Base-by-base conservation (phyloP, 2,888 invertebrate genomes). In the Thysanoteuthis rhombus region DNA sequence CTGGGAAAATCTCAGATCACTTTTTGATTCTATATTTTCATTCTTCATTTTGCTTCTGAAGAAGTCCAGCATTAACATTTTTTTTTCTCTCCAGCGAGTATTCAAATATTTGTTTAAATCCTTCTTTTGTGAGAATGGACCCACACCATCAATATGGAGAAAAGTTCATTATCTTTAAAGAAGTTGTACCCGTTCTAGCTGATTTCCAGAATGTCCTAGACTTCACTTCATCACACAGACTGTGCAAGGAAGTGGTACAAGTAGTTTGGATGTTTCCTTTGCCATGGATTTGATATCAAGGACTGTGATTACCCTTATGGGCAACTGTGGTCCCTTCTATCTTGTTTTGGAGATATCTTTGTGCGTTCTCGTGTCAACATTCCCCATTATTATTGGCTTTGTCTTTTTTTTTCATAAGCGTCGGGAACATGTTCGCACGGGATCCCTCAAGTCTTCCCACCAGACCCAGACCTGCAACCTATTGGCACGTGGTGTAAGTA, bases 391-490 rank as follows among this genome's bases (percentile, higher is more conserved):
- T 90, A 94, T 95, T 47, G 93, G 94, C 36, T 93, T 95, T 91
- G 94, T 95, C 94, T 95, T 95, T 94, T 95, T 95, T 94, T 95
- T 95, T 93, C 96, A 95, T 93, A 96, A 96, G 95, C 96, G 96
- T 94, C 96, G 96, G 94, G 95, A 95, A 93, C 96, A 96, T 95
- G 94, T 95, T 40, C 94, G 96, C 75, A 95, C 95, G 58, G 96
- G 95, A 36, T 96, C 96, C 22, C 75, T 96, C 58, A 96, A 96
- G 93, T 95, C 94, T 42, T 93, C 95, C 40, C 94, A 94, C 93
- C 94, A 95, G 93, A 94, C 95, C 47, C 95, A 95, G 94, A 95
- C 96, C 90, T 95, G 96, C 94, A 96, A 96, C 12, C 95, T 95
- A 93, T 95, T 94, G 28, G 94, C 95, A 89, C 94, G 96, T n/a